A percentile compares a stretch with the other conserved stretches of the same genome.
Conservation (phyloP, 2,113 vertebrate species). For the Hippocampus abdominalis region DNA sequence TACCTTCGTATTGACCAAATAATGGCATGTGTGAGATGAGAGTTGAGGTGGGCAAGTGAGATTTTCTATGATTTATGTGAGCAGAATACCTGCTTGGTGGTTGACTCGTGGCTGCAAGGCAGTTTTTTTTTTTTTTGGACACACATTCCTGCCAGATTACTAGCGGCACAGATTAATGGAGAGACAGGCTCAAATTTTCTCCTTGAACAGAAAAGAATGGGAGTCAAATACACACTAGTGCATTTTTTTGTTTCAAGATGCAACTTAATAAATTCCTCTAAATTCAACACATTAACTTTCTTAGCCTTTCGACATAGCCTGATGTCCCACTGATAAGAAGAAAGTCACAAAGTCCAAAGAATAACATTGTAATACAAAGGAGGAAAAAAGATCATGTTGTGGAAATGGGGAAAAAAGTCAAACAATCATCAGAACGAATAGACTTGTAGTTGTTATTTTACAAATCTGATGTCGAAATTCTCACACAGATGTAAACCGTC, state of each 20-base stretch:
- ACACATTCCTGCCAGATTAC: slow-evolving; percentile 59
- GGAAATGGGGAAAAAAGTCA: background rate
- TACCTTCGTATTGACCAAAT: background rate
- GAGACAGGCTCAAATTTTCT: slow-evolving; percentile 28
- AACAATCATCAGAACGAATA: background rate
- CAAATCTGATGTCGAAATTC: too few species aligned
- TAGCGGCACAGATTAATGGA: slow-evolving; percentile 35
- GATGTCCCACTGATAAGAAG: background rate
- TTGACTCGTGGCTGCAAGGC: slow-evolving; percentile 18
- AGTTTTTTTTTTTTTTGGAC: slow-evolving; percentile 33
- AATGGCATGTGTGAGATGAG: background rate
- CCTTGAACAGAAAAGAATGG: background rate
- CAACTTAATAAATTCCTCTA: background rate
- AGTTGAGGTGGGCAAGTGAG: background rate
- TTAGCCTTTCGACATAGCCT: background rate
- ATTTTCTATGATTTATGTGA: background rate
- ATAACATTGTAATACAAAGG: background rate
- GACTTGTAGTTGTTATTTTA: too few species aligned
- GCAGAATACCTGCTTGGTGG: slow-evolving; percentile 1
- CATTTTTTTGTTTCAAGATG: background rate
- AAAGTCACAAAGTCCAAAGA: background rate
- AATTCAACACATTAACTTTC: background rate
- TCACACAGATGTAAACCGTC: background rate
- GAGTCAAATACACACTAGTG: background rate
- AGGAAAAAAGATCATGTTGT: background rate